A percentile compares a stretch with the other conserved stretches of the same genome.
Conservation (phyloP, 2,113 vertebrate genomes). For the Albula goreensis region DNA sequence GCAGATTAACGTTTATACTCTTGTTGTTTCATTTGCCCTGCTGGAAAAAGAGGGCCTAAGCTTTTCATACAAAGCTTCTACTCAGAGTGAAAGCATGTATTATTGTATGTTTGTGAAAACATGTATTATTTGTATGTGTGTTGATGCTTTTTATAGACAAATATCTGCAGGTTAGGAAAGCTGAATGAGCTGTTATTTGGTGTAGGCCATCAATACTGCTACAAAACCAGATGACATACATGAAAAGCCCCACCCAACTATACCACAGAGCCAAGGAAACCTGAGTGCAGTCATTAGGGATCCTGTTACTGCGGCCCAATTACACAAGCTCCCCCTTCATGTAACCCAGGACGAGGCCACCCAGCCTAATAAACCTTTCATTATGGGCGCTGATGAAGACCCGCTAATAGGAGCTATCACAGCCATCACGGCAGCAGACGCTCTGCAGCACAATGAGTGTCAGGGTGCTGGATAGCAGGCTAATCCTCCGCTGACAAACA, state of each 20-base stretch:
- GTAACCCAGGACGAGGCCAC: constrained; percentile 9
- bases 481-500: constrained; percentile 9
- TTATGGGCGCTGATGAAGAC: constrained; percentile 5
- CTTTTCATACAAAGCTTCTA: neutral
- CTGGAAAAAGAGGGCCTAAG: neutral
- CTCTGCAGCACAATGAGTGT: neutral
- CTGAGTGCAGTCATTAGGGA: constrained; percentile 2
- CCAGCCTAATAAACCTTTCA: constrained; percentile 21
- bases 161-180: neutral
- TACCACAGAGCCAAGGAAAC: neutral
- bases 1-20: neutral
- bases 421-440: neutral
- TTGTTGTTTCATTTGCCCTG: neutral
- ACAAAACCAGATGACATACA: neutral
- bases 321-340: neutral
- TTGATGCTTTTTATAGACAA: neutral
- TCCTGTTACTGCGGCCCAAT: constrained; percentile 15
- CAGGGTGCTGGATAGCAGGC: neutral
- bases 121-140: neutral
- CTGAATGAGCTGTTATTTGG: neutral
- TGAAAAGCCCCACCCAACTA: neutral
- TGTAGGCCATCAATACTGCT: neutral
- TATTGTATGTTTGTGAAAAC: neutral
- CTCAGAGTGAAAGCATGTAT: neutral
- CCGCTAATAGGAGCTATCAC: constrained; percentile 15